Evolutionary conservation across 1,140 invertebrate genomes (phyloP), one percentile per base, ranked within the genome.

Genomic region (Hydropsyche tenuis): DNA sequence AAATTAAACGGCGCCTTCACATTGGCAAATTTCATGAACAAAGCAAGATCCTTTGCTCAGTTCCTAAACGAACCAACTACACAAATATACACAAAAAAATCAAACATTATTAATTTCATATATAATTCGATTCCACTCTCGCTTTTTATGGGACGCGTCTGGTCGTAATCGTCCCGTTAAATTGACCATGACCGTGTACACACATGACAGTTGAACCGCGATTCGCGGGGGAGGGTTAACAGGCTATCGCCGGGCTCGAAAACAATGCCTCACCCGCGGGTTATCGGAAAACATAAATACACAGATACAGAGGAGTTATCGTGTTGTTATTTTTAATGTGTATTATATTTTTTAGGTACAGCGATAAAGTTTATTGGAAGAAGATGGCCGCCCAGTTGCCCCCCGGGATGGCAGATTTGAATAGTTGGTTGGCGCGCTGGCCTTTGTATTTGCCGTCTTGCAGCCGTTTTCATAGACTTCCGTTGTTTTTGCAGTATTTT

Each of bases 401-500:
- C 1, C 79, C 81, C 0, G 84, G 83, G 0, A 76, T 82, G 42
- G 83, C 82, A 0, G 87, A 87, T 5, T 81, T 87, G 43, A 86
- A 88, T 71, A 85, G 85, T 12, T 92, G 91, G 91, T 78, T 92
- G 43, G 85, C 87, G 25, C 85, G 89, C 71, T 92, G 91, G 91
- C 86, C 88, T 11, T 80, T 86, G 20, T 78, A 89, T 22, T 80
- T 91, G 1, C 81, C 81, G 27, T 81, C 85, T 4, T 86, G 87
- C 64, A 86, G 84, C 72, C 85, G 85, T 72, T 85, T 90, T 62
- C 80, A 85, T 6, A 87, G 90, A 25, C 84, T 92, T 46, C 91
- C 90, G 0, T 83, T 92, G 1, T 92, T 90, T 85, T 80, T 92
- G 6, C 90, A 91, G 79, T 90, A 90, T 79, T 86, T 92, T 72